Conservation (phyloP, 2,888 invertebrate genomes). For the Doris montereyensis region DNA sequence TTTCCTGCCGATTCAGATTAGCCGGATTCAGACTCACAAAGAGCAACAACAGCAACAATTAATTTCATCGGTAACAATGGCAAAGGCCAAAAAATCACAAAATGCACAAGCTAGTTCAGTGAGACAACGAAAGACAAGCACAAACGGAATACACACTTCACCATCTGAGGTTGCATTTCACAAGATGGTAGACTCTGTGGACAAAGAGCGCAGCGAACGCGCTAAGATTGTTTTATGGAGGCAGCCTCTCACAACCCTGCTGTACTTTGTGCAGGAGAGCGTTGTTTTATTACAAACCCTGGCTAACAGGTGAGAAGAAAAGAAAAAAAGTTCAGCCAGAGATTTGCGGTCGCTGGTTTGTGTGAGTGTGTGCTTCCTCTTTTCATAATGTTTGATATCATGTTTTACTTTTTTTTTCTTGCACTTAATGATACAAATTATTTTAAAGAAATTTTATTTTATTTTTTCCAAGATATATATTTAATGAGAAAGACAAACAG, state of each 20-base stretch:
- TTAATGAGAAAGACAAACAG: no score
- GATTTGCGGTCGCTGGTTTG: neutral
- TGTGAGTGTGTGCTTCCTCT: neutral
- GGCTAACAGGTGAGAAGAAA: constrained; percentile 76
- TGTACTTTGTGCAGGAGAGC: constrained; percentile 86
- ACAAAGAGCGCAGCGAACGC: constrained; percentile 55
- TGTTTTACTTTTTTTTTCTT: constrained; percentile 29
- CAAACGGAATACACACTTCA: constrained; percentile 52
- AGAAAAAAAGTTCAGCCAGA: neutral
- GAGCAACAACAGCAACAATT: neutral
- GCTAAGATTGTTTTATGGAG: constrained; percentile 83
- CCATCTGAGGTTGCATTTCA: constrained; percentile 30
- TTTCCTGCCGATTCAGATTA: no score
- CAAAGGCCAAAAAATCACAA: constrained; percentile 22
- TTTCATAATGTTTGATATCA: neutral
- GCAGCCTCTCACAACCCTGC: constrained; percentile 83
- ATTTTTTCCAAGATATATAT: no score
- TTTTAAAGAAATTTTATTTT: no score
- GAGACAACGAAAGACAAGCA: constrained; percentile 42
- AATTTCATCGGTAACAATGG: constrained; percentile 12
- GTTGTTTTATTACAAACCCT: constrained; percentile 78
- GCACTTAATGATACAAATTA: no score
- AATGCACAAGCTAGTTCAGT: neutral
- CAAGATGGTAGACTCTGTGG: constrained; percentile 37
- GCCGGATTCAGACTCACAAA: neutral